phyloP scores from a whole-genome alignment of 1,140 invertebrate species.

The Dreissena rostriformis region DNA sequence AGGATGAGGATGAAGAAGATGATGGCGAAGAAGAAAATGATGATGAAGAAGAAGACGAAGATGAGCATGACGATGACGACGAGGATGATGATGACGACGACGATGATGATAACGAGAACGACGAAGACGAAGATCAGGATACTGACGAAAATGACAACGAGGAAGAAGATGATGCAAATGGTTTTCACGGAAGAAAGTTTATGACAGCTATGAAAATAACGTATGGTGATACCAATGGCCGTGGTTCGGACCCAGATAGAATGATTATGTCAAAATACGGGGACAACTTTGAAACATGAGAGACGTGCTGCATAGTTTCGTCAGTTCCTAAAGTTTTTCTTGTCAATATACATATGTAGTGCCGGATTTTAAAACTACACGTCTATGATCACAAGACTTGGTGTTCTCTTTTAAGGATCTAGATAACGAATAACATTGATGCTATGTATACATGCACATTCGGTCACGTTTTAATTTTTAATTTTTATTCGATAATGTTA shows the following conservation, averaged over 20 bases:
- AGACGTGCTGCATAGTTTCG: too few relatives aligned
- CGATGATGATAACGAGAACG: neutral
- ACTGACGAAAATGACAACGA: neutral
- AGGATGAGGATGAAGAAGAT: neutral
- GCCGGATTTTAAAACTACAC: neutral
- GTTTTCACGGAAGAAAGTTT: neutral
- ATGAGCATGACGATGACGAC: neutral
- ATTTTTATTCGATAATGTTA: too few relatives aligned
- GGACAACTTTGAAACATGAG: neutral
- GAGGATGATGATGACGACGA: neutral
- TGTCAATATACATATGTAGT: too few relatives aligned
- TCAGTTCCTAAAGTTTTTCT: too few relatives aligned
- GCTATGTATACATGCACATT: too few relatives aligned
- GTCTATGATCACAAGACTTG: neutral
- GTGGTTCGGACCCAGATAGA: slow-evolving; percentile 8
- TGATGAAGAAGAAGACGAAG: neutral
- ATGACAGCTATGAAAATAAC: slow-evolving; percentile 23
- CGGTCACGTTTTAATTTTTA: too few relatives aligned
- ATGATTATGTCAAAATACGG: slow-evolving; percentile 5
- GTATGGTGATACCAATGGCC: neutral
- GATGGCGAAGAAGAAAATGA: slow-evolving; percentile 8
- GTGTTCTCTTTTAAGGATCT: slow-evolving; percentile 1
- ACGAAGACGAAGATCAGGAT: slow-evolving; percentile 7
- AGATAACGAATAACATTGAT: neutral
- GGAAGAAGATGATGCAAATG: neutral